Base-by-base conservation (phyloP, 2,888 invertebrate species). In the Ophraella communa region DNA sequence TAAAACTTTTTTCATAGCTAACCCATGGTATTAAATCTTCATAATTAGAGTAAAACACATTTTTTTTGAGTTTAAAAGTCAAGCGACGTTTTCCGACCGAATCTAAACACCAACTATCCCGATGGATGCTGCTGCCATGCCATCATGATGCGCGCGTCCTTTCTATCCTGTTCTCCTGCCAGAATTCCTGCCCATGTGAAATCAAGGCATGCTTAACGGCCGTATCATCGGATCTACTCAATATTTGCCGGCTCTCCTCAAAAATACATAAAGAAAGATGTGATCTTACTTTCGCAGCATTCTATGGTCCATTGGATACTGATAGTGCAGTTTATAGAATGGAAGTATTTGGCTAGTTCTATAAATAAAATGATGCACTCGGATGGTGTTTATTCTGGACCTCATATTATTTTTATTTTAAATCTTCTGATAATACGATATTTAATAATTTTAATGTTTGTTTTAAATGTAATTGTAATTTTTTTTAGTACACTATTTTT, bases 21-120 rank as follows among this genome's bases (percentile, higher is more conserved):
- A 72, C 76, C 77, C 77, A 77, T 78, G 74, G 74, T 72, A 75
- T 73, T 74, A 74, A 64, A 70, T 72, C 73, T 72, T 75, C 74
- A 57, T 54, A 73, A 73, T 75, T 75, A 64, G 55, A 73, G 66
- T 66, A 62, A 70, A 61, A 66, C 73, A 71, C 76, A 75, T 69
- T 70, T 66, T 66, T 62, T 27, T 64, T 27, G 1, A 39, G 66
- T 55, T 49, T 24, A 54, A 21, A 24, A 45, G 11, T 21, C 39
- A 51, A 56, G 64, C 64, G 65, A 67, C 65, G 68, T 59, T 68
- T 69, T 71, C 73, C 74, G 73, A 67, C 76, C 70, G 75, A 72
- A 71, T 74, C 71, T 74, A 73, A 75, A 77, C 77, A 77, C 76
- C 72, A 74, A 78, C 78, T 78, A 74, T 72, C 75, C 72, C 73